phyloP scores from a whole-genome alignment of 2,113 vertebrate species.

The Pimephales promelas region DNA sequence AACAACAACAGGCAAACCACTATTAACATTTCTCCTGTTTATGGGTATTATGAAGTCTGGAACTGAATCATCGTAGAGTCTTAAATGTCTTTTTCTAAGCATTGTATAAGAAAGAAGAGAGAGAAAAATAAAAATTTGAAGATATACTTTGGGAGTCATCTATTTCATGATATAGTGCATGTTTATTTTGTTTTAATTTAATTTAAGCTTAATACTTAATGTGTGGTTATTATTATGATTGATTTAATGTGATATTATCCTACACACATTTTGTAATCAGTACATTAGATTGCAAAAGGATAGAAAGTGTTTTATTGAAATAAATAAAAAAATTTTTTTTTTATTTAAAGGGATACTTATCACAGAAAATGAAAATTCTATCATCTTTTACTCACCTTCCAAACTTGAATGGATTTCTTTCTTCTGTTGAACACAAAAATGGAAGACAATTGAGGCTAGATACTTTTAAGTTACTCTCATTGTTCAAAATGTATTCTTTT shows the following conservation, averaged over 20 bases:
- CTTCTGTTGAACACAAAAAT: too few species aligned
- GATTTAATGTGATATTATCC: background rate
- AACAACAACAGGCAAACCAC: constrained; percentile 43
- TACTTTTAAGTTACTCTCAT: too few species aligned
- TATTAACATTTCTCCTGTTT: constrained; percentile 34
- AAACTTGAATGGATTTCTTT: too few species aligned
- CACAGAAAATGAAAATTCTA: too few species aligned
- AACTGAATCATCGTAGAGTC: constrained; percentile 25
- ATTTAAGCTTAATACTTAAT: background rate
- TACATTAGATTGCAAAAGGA: background rate
- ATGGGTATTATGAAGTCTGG: constrained; percentile 30
- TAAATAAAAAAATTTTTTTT: too few species aligned
- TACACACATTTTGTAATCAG: background rate
- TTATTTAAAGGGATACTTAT: too few species aligned
- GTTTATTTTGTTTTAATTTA: background rate
- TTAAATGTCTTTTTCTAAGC: constrained; percentile 48
- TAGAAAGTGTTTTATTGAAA: too few species aligned
- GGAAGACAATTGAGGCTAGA: too few species aligned
- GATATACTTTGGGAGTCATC: background rate
- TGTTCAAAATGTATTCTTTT: too few species aligned
- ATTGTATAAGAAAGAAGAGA: constrained; percentile 14
- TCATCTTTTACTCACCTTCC: too few species aligned
- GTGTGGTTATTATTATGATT: background rate
- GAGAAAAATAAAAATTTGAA: constrained; percentile 12
- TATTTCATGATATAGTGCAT: background rate